phyloP scores from a whole-genome alignment of 2,113 vertebrate genomes.

The Halcyon malimbica region DNA sequence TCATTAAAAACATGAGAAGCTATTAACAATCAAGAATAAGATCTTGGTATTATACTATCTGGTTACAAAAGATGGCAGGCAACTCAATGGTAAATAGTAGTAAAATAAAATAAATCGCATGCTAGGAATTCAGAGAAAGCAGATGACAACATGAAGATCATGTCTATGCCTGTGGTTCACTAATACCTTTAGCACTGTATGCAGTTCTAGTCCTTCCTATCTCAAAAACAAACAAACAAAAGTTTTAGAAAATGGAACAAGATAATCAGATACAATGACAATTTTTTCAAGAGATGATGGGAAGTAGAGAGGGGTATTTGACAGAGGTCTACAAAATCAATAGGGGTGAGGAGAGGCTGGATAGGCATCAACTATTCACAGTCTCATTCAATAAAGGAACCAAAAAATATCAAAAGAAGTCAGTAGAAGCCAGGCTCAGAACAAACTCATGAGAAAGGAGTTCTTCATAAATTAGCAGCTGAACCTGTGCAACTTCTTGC shows the following conservation, averaged over 20 bases:
- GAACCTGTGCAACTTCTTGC: neutral
- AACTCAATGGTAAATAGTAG: too few species aligned
- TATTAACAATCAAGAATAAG: too few species aligned
- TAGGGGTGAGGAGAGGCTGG: neutral
- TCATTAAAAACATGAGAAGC: too few species aligned
- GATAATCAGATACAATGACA: neutral
- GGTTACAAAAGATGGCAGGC: too few species aligned
- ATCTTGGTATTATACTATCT: too few species aligned
- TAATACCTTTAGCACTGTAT: neutral
- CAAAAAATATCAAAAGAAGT: neutral
- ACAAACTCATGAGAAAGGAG: neutral
- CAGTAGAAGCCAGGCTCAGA: neutral
- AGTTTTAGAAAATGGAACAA: neutral
- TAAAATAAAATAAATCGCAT: too few species aligned
- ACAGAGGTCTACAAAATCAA: neutral
- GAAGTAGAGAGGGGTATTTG: neutral
- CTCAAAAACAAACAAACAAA: neutral
- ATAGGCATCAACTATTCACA: neutral
- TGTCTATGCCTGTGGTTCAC: neutral
- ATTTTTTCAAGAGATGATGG: neutral
- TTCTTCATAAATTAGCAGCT: neutral
- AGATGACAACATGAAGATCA: neutral
- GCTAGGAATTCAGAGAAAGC: neutral
- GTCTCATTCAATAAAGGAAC: neutral
- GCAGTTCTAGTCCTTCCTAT: neutral